Conservation (phyloP, 2,113 vertebrate species). For the Thunnus thynnus region DNA sequence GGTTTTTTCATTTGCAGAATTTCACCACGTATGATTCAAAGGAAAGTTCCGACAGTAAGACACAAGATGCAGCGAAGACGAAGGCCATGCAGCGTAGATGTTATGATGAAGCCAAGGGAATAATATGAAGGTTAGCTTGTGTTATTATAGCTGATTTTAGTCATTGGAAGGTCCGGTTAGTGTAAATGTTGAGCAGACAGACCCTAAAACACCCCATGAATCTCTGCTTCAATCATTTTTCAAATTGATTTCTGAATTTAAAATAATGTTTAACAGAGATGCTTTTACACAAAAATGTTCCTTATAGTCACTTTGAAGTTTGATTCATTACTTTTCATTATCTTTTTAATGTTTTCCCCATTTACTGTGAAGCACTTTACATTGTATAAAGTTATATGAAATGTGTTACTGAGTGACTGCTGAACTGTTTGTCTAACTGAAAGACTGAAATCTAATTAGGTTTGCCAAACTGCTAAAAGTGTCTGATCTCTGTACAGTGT, state of each 20-base stretch:
- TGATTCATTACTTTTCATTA: too few species aligned
- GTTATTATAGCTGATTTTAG: slow-evolving; percentile 19
- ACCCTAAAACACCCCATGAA: background rate
- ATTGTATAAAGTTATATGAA: too few species aligned
- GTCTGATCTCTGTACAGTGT: background rate
- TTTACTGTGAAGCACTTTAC: too few species aligned
- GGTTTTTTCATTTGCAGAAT: slow-evolving; percentile 10
- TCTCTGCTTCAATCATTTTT: background rate
- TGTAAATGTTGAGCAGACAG: slow-evolving; percentile 10
- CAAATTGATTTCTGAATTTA: background rate
- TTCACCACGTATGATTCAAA: background rate
- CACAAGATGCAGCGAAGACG: slow-evolving; percentile 25
- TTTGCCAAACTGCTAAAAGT: background rate
- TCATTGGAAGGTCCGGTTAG: slow-evolving; percentile 29
- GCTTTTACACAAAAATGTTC: background rate
- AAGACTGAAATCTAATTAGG: background rate
- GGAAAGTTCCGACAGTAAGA: background rate
- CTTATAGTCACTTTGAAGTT: background rate
- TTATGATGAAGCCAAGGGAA: slow-evolving; percentile 32
- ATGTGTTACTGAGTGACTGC: too few species aligned
- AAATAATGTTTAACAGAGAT: background rate
- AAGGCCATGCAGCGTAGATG: slow-evolving; percentile 54
- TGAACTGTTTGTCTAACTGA: too few species aligned
- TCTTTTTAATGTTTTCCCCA: too few species aligned
- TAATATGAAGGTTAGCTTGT: background rate